These are phyloP conservation scores for Pristionchus maxplancki DNA, from an alignment of 2,888 invertebrate species.

Conservation along the genomic window DNA sequence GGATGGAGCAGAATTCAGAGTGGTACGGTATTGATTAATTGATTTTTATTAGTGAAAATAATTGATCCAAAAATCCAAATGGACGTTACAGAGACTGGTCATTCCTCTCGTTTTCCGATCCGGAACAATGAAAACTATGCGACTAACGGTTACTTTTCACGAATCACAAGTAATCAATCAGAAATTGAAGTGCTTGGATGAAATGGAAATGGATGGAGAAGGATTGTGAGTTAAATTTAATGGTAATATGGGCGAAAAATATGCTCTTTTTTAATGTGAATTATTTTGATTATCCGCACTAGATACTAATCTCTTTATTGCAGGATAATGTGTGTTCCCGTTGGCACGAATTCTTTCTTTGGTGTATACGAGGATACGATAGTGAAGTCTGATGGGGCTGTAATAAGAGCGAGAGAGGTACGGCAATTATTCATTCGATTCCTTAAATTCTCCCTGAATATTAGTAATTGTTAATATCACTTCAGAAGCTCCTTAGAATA, in stretches of 20 bases:
- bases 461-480: no score
- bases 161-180: not conserved
- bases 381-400: not conserved
- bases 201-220: not conserved
- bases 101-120: not conserved
- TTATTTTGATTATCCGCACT: no score
- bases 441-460: no score
- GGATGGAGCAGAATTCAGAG: not conserved
- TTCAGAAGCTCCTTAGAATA: no score
- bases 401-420: not conserved
- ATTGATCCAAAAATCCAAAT: no score
- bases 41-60: not conserved
- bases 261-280: not conserved
- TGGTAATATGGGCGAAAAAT: no score
- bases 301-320: not conserved
- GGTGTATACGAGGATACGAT: not conserved
- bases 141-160: not conserved
- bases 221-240: not conserved
- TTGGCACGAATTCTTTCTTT: not conserved
- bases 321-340: not conserved
- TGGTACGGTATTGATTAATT: not conserved
- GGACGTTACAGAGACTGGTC: not conserved
- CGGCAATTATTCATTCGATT: not conserved
- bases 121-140: not conserved
- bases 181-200: not conserved